These are phyloP conservation scores for Bicyclus anynana DNA, from an alignment of 1,140 invertebrate species.

Conservation along the genomic window DNA sequence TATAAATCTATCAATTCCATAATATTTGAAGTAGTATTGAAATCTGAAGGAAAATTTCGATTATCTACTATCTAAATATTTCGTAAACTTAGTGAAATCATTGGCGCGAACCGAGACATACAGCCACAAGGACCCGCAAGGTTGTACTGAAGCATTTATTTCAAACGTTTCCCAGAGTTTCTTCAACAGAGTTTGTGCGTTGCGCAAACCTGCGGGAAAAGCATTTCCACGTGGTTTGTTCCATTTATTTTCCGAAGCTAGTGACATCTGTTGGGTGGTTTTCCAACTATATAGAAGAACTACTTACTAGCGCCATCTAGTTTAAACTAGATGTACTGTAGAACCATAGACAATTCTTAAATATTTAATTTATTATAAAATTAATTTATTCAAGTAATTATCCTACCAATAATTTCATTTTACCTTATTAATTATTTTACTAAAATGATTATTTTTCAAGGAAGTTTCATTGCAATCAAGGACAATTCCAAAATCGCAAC, in stretches of 20 bases:
- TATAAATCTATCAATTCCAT: background rate
- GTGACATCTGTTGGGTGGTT: slow-evolving; percentile 38
- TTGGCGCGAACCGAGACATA: slow-evolving; percentile 16
- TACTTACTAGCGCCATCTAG: slow-evolving; percentile 16
- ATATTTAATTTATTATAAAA: background rate
- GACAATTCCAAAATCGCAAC: background rate
- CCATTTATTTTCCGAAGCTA: slow-evolving; percentile 27
- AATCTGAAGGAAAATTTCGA: background rate
- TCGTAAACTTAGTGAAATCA: slow-evolving; percentile 24
- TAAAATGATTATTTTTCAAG: too few species aligned
- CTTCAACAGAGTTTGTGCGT: slow-evolving; percentile 41
- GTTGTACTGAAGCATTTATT: slow-evolving; percentile 49
- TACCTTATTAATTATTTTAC: too few species aligned
- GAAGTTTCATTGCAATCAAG: background rate
- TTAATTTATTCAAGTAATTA: too few species aligned
- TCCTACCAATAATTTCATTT: too few species aligned
- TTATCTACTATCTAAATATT: slow-evolving; percentile 7
- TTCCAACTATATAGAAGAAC: background rate
- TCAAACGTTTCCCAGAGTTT: slow-evolving; percentile 43
- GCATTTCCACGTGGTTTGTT: slow-evolving; percentile 55
- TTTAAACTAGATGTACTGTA: background rate
- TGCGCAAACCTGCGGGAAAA: slow-evolving; percentile 62
- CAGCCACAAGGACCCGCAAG: slow-evolving; percentile 35
- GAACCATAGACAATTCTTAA: background rate
- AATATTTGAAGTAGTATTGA: too few species aligned